Conservation (phyloP, 2,888 invertebrate species). For the Drosophila anceps region DNA sequence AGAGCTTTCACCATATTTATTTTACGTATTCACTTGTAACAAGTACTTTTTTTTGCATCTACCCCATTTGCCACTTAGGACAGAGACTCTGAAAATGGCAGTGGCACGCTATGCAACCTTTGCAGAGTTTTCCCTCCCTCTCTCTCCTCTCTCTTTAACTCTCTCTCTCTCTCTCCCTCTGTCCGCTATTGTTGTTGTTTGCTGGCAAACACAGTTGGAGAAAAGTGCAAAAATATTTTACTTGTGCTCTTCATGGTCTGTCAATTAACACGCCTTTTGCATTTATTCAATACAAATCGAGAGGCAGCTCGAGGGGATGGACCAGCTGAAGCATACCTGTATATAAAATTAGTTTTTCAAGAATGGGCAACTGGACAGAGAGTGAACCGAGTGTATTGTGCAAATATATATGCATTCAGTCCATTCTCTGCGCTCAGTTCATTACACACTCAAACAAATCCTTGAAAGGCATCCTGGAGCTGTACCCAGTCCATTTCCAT, state of each 20-base stretch:
- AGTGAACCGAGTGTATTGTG: constrained; percentile 6
- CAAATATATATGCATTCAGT: constrained; percentile 16
- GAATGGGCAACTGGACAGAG: constrained; percentile 39
- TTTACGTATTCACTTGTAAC: constrained; percentile 7
- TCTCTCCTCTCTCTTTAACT: neutral
- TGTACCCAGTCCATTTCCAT: constrained; percentile 60
- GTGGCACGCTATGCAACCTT: constrained; percentile 23
- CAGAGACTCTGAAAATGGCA: constrained; percentile 1
- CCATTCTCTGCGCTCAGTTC: constrained; percentile 52
- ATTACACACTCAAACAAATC: constrained; percentile 71
- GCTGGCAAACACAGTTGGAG: constrained; percentile 24
- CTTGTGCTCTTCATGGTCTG: constrained; percentile 76
- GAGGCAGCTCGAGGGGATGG: constrained; percentile 25
- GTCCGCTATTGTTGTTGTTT: constrained; percentile 16
- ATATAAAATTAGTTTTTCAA: constrained; percentile 71
- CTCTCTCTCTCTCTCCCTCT: neutral
- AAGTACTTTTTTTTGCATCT: constrained; percentile 15
- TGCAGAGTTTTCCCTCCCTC: constrained; percentile 14
- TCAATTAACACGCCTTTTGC: constrained; percentile 81
- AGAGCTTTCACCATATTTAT: neutral
- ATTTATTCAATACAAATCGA: constrained; percentile 81
- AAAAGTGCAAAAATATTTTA: constrained; percentile 71
- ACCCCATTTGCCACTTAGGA: neutral
- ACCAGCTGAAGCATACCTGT: constrained; percentile 53
- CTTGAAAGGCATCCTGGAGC: constrained; percentile 51